phyloP scores from a whole-genome alignment of 2,888 invertebrate genomes.

The Drosophila infuscata region DNA sequence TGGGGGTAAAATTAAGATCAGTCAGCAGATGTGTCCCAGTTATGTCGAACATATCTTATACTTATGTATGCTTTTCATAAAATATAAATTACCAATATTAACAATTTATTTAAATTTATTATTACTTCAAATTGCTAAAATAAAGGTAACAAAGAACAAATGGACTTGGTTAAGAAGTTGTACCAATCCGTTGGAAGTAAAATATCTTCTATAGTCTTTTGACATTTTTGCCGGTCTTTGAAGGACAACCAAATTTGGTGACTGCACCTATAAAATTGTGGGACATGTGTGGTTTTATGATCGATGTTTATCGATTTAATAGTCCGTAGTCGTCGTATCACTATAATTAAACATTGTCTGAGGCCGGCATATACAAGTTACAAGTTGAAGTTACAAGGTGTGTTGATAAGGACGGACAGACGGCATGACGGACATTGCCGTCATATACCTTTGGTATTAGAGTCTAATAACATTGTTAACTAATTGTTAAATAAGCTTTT shows the following conservation, averaged over 20 bases:
- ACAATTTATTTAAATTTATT: background rate
- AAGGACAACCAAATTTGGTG: background rate
- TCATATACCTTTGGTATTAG: background rate
- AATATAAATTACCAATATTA: background rate
- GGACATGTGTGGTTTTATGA: background rate
- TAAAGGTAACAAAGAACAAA: background rate
- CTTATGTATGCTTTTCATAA: background rate
- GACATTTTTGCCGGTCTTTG: no score
- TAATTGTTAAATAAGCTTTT: conserved; percentile 53
- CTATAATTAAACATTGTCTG: no score
- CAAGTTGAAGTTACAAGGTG: no score
- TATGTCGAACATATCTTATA: background rate
- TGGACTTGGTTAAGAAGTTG: background rate
- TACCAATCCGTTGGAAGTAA: background rate
- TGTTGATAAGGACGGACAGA: no score
- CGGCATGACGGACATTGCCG: no score
- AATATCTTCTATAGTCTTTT: background rate
- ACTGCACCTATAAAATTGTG: background rate
- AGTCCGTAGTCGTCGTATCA: no score
- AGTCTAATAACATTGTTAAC: background rate
- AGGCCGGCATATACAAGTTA: no score
- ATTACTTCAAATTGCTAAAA: background rate
- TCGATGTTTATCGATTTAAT: no score
- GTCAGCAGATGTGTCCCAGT: conserved; percentile 6
- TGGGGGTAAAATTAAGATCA: conserved; percentile 1